Base-by-base conservation (phyloP, 2,888 invertebrate genomes). In the Cabera pusaria region DNA sequence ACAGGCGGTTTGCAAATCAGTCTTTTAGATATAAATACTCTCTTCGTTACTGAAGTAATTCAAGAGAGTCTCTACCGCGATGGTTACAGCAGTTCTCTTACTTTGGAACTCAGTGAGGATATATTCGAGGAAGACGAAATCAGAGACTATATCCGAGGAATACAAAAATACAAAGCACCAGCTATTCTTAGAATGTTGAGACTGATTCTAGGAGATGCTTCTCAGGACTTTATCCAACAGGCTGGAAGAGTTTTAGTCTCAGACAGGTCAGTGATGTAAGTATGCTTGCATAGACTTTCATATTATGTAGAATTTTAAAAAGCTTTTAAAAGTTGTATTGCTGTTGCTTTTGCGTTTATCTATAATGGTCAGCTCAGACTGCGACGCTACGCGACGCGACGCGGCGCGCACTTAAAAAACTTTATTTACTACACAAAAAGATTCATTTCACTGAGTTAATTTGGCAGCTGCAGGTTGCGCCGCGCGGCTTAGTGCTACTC, bases 61-160 rank as follows among this genome's bases (percentile, higher is more conserved):
- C 86, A 84, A 65, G 86, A 87, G 31, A 73, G 79, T 45, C 51
- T 88, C 3, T 59, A 72, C 0, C 56, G 54, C 1, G 88, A 88
- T 38, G 65, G 67, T 0, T 81, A 76, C 23, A 3, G 33, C 0
- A 51, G 37, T 16, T 49, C 72, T 0, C 43, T 42, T 5, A 41
- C 66, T 0, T 39, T 88, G 2, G 64, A 78, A 31, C 51, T 70
- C 1, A 29, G 1, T 0, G 49, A 51, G 0, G 49, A 72, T 12
- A 10, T 87, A 0, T 76, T 71, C 12, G 59, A 70, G 0, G 78
- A 79, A 49, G 46, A 54, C 0, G 47, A 16, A 0, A 71, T 86
- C 8, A 67, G 84, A 48, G 52, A 59, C 1, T 64, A 76, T 10
- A 38, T 72, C 0, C 54, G 67, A 19, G 77, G 83, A 0, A 32